These are phyloP conservation scores for Ruditapes philippinarum DNA, from an alignment of 1,140 invertebrate genomes.

Conservation along the genomic window DNA sequence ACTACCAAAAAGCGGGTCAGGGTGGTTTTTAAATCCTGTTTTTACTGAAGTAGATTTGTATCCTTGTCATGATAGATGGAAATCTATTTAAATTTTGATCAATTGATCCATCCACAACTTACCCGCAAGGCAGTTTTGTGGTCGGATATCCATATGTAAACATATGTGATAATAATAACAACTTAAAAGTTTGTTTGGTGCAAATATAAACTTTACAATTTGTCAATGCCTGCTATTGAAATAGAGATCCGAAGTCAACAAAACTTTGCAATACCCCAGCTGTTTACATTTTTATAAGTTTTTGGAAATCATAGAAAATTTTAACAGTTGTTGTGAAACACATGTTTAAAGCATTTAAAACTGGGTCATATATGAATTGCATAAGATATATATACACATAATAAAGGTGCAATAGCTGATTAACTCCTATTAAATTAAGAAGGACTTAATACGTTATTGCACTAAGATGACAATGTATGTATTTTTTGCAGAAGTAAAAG, in stretches of 20 bases:
- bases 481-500: too few species aligned
- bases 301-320: too few species aligned
- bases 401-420: too few species aligned
- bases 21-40: neutral
- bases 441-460: too few species aligned
- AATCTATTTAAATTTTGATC: conserved; percentile 36
- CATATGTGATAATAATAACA: conserved; percentile 30
- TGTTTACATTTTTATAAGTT: too few species aligned
- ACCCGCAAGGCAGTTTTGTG: conserved; percentile 24
- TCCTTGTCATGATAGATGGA: neutral
- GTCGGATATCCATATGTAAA: conserved; percentile 39
- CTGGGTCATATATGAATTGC: too few species aligned
- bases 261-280: neutral
- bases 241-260: neutral
- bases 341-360: too few species aligned
- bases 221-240: neutral
- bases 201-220: conserved; percentile 31
- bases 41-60: conserved; percentile 7
- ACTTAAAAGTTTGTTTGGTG: conserved; percentile 29
- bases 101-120: conserved; percentile 24
- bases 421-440: too few species aligned
- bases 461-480: too few species aligned
- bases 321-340: too few species aligned
- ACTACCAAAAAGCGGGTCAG: neutral
- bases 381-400: too few species aligned